A percentile compares a stretch with the other conserved stretches of the same genome.
phyloP scores from a whole-genome alignment of 2,797 vertebrate genomes.

The Muraenolepis orangiensis region DNA sequence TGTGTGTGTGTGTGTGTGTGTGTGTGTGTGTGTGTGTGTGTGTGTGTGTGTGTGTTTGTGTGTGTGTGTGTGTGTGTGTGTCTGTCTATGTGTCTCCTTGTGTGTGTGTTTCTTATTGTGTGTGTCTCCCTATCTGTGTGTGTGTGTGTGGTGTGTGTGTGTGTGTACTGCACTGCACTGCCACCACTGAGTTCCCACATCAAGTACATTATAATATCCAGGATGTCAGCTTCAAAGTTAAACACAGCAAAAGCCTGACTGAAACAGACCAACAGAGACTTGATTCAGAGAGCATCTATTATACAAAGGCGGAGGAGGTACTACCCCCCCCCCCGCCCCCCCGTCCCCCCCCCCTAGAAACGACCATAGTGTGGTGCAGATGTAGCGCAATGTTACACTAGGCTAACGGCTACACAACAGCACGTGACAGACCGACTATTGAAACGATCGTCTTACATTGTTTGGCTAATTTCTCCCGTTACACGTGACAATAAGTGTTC shows the following conservation, averaged over 20 bases:
- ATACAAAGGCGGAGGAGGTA: not conserved
- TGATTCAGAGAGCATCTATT: not conserved
- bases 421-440: not conserved
- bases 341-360: too few species aligned
- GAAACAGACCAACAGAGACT: not conserved
- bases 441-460: not conserved
- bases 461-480: constrained; percentile 2
- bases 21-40: not conserved
- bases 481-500: not conserved
- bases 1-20: not conserved
- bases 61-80: too few species aligned
- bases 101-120: too few species aligned
- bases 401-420: not conserved
- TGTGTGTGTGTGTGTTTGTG: not conserved
- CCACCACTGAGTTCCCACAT: not conserved
- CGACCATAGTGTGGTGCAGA: not conserved
- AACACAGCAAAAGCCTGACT: not conserved
- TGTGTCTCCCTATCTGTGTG: too few species aligned
- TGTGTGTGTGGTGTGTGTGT: not conserved
- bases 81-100: too few species aligned
- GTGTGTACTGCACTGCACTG: not conserved
- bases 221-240: not conserved
- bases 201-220: not conserved
- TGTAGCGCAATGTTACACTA: not conserved
- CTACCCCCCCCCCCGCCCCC: too few species aligned